phyloP scores from a whole-genome alignment of 2,888 invertebrate species.

The Quadroppia sp. region DNA sequence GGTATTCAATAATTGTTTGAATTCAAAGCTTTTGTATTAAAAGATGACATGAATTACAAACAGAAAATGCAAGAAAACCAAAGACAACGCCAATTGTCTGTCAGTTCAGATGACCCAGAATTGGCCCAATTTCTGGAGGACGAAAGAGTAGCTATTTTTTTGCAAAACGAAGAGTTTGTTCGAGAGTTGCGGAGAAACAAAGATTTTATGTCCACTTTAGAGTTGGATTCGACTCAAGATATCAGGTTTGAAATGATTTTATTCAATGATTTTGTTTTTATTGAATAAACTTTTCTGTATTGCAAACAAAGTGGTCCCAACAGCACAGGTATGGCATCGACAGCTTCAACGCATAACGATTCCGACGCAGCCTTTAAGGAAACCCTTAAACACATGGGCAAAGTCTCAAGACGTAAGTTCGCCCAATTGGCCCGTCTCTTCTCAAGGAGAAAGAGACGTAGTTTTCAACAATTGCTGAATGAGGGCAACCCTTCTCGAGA shows the following conservation, averaged over 20 bases:
- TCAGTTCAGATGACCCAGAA: constrained; percentile 53
- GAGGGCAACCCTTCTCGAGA: constrained; percentile 47
- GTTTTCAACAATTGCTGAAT: constrained; percentile 44
- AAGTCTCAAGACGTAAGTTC: constrained; percentile 76
- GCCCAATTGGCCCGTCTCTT: constrained; percentile 72
- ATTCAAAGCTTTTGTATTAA: constrained; percentile 38
- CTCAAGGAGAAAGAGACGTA: constrained; percentile 56
- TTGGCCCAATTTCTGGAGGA: constrained; percentile 67
- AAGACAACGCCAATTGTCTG: constrained; percentile 51
- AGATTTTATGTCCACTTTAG: constrained; percentile 77
- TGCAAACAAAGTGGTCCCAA: neutral
- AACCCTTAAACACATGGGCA: constrained; percentile 74
- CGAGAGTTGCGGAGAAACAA: constrained; percentile 77
- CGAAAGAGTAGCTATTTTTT: constrained; percentile 75
- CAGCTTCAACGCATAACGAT: constrained; percentile 43
- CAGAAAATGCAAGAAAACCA: constrained; percentile 56
- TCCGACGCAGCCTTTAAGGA: constrained; percentile 68
- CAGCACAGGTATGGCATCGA: neutral
- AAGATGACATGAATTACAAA: no score
- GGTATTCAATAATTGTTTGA: constrained; percentile 24
- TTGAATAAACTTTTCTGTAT: neutral
- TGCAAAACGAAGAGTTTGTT: constrained; percentile 88
- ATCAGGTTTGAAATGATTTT: neutral
- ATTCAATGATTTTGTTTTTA: neutral
- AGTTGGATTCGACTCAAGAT: constrained; percentile 51